These are phyloP conservation scores for Sorex fumeus DNA, from an alignment of 2,113 vertebrate species.

Conservation along the genomic window DNA sequence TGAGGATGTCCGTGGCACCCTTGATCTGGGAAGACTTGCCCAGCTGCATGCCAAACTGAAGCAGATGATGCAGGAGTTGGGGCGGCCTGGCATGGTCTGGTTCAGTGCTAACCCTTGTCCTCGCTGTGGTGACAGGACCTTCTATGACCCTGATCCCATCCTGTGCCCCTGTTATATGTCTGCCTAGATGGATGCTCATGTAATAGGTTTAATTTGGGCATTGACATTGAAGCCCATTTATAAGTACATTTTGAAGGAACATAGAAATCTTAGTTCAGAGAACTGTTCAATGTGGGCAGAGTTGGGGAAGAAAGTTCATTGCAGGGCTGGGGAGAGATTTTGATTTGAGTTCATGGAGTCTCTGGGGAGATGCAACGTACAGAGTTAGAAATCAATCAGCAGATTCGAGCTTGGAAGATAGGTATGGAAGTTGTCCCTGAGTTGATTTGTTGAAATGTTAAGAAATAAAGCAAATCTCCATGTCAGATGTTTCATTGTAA, in stretches of 20 bases:
- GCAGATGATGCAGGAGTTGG: background rate
- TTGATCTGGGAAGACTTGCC: slow-evolving; percentile 38
- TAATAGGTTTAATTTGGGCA: background rate
- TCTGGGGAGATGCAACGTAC: background rate
- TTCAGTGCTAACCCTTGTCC: slow-evolving; percentile 65
- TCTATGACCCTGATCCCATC: slow-evolving; percentile 40
- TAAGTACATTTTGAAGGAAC: background rate
- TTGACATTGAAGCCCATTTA: background rate
- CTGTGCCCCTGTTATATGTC: slow-evolving; percentile 43
- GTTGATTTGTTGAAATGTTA: background rate
- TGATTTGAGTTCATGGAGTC: background rate
- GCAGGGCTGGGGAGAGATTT: too few relatives aligned
- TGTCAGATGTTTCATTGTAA: background rate
- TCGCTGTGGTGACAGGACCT: slow-evolving; percentile 30
- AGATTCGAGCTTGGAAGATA: background rate
- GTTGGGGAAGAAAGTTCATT: background rate
- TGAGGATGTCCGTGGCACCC: accelerated
- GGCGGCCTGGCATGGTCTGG: slow-evolving; percentile 31
- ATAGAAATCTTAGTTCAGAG: background rate
- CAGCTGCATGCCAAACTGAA: slow-evolving; percentile 31
- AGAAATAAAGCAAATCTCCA: slow-evolving; percentile 39
- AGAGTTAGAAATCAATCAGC: slow-evolving; percentile 1
- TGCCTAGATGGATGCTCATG: background rate
- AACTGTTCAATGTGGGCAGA: background rate
- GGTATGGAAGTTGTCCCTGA: background rate